A percentile compares a stretch with the other conserved stretches of the same genome.
These are phyloP conservation scores for Crambe crambe DNA, from an alignment of 37 sponge, comb jelly and placozoan genomes.

Conservation along the genomic window DNA sequence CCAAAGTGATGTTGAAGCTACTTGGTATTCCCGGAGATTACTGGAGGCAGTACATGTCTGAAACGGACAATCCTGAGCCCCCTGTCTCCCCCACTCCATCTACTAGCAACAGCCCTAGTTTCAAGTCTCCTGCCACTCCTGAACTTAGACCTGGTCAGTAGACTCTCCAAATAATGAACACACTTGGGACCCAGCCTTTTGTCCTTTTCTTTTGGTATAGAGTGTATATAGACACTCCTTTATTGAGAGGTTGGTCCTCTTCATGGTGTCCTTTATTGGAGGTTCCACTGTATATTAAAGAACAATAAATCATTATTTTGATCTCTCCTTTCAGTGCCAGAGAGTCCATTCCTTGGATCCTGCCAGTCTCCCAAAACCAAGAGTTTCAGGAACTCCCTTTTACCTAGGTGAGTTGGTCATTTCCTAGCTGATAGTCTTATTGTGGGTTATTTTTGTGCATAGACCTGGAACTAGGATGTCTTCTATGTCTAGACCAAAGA, in stretches of 20 bases:
- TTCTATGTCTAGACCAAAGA: constrained; percentile 9
- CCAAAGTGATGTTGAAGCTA: constrained; percentile 72
- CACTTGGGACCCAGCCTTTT: no score
- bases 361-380: constrained; percentile 48
- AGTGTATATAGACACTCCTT: neutral
- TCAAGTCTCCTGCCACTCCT: constrained; percentile 69
- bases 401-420: no score
- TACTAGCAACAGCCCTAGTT: constrained; percentile 4
- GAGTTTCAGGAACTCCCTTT: neutral
- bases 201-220: neutral
- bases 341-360: constrained; percentile 82
- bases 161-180: neutral
- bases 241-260: no score
- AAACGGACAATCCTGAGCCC: constrained; percentile 54
- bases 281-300: no score
- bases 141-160: constrained; percentile 66
- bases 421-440: no score
- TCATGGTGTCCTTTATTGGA: no score
- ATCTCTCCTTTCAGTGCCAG: neutral
- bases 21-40: constrained; percentile 70
- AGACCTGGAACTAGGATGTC: neutral
- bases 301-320: no score
- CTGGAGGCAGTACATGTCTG: constrained; percentile 78
- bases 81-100: constrained; percentile 34
- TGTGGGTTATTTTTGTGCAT: neutral